Base-by-base conservation (phyloP, 2,888 invertebrate genomes). In the Allolobophora icterica region DNA sequence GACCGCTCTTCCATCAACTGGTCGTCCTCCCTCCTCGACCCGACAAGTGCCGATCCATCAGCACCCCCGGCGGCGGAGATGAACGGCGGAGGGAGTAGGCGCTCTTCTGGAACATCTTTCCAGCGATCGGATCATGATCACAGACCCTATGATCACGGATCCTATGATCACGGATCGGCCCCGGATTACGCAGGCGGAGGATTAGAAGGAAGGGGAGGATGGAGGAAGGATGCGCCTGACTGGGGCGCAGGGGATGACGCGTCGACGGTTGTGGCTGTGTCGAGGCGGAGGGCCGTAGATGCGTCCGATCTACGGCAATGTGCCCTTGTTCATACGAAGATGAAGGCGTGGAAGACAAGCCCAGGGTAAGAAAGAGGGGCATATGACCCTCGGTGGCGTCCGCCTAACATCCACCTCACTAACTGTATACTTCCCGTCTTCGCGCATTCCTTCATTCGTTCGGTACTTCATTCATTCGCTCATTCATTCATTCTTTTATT, bases 291-390 rank as follows among this genome's bases (percentile, higher is more conserved):
- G 94, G 98, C 98, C 91, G 97, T 98, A 95, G 97, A 97, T 95
- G 97, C 97, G 94, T 96, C 97, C 94, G 98, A 98, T 96, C 97
- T 97, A 96, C 98, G 98, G 95, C 97, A 97, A 93, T 98, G 98
- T 96, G 98, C 98, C 93, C 97, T 98, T 94, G 97, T 98, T 94
- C 98, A 98, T 96, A 97, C 97, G 92, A 96, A 97, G 94, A 97
- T 98, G 96, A 96, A 96, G 93, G 38, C 84, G 19, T 90, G 90
- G 90, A 90, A 90, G 42, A 42, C 90, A 24, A 30, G 35, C n/a
- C 42, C 90, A 33, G 45, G 89, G 89, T 71, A 24, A 87, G 38
- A 21, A 33, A 30, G n/a, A 15, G n/a, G 15, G 24, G 21, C 83
- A 24, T 6, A 1, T 17, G 19, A 13, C 45, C 5, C 45, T n/a